Evolutionary conservation across 1,140 invertebrate genomes (phyloP).

Genomic region (Colletes latitarsis): DNA sequence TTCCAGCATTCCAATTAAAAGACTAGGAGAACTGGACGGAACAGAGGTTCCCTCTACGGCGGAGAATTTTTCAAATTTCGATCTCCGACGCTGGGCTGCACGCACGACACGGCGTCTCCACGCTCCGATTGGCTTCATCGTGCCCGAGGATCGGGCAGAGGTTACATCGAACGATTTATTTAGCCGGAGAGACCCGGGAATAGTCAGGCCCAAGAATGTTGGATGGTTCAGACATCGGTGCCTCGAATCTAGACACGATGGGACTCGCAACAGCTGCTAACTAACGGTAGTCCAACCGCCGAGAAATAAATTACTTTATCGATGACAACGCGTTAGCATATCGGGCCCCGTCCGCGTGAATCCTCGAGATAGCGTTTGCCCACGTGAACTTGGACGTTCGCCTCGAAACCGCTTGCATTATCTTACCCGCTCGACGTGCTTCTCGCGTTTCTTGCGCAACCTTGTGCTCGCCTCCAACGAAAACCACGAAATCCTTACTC

Average conservation of each 20-base stretch:
- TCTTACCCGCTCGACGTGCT: not conserved
- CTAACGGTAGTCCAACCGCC: conserved; percentile 49
- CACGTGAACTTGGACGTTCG: not conserved
- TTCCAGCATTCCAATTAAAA: not conserved
- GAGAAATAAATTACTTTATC: conserved; percentile 54
- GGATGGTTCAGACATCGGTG: conserved; percentile 30
- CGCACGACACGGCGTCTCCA: not conserved
- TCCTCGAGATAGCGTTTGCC: not conserved
- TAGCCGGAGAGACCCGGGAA: conserved; percentile 13
- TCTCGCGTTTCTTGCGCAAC: too few relatives aligned
- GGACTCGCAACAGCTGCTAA: conserved; percentile 31
- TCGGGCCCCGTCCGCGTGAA: not conserved
- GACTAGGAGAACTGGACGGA: not conserved
- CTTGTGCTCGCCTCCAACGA: too few relatives aligned
- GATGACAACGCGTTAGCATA: conserved; percentile 41
- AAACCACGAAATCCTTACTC: too few relatives aligned
- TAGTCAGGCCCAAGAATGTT: conserved; percentile 38
- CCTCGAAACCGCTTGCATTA: not conserved
- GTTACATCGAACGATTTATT: conserved; percentile 54
- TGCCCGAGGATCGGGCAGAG: conserved; percentile 3
- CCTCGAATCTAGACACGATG: conserved; percentile 47
- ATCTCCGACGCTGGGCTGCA: not conserved
- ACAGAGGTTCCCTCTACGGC: not conserved
- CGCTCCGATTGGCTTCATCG: conserved; percentile 14
- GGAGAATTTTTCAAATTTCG: conserved; percentile 25